Conservation (phyloP, 2,113 vertebrate genomes). For the Otis tarda region DNA sequence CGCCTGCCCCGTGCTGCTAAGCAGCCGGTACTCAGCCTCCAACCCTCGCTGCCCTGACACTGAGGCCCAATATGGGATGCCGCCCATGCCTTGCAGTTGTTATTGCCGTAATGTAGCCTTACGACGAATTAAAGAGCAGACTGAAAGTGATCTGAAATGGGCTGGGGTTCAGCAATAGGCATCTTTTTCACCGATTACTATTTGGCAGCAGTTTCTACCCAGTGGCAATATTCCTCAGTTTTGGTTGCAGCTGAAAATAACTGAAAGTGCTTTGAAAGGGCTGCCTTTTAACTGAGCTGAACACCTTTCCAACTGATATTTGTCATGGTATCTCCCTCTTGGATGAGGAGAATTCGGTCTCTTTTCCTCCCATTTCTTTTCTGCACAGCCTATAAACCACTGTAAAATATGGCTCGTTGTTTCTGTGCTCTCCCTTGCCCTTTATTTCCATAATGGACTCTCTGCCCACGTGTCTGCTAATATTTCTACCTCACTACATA, state of each 20-base stretch:
- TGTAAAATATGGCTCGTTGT: constrained; percentile 12
- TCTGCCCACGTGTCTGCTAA: not conserved
- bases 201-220: constrained; percentile 35
- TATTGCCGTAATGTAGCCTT: not conserved
- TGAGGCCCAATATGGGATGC: not conserved
- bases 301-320: constrained; percentile 19
- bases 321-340: not conserved
- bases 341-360: not conserved
- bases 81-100: not conserved
- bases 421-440: constrained; percentile 6
- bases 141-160: constrained; percentile 13
- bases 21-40: not conserved
- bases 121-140: not conserved
- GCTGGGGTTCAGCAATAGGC: not conserved
- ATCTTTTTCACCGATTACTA: not conserved
- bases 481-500: constrained; percentile 51
- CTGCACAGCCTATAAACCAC: not conserved
- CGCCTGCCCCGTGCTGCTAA: not conserved
- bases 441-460: constrained; percentile 52
- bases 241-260: constrained; percentile 56
- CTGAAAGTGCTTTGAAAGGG: constrained; percentile 25
- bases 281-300: constrained; percentile 50
- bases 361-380: not conserved
- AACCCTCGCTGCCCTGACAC: not conserved
- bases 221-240: constrained; percentile 23